phyloP scores from a whole-genome alignment of 2,113 vertebrate genomes.

The Cnemophilus loriae region DNA sequence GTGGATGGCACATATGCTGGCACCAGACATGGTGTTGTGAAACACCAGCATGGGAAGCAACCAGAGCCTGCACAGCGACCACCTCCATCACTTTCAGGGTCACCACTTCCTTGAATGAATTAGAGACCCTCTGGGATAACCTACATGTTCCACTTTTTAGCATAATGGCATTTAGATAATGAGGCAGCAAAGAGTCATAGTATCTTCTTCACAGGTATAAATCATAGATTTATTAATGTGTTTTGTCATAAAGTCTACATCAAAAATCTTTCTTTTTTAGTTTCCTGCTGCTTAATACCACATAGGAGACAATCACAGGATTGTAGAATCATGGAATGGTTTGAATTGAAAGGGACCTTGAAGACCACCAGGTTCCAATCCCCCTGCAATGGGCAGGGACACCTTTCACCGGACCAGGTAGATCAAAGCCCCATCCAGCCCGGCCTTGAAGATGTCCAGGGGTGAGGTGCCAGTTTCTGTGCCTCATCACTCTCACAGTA shows the following conservation, averaged over 20 bases:
- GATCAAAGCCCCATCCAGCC: neutral
- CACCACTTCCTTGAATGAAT: neutral
- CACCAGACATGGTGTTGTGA: accelerated
- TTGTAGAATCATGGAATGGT: accelerated
- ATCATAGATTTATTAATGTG: neutral
- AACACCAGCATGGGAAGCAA: too few species aligned
- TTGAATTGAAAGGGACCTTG: neutral
- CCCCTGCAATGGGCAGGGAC: neutral
- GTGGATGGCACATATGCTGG: accelerated
- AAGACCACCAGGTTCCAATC: neutral
- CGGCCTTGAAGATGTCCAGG: neutral
- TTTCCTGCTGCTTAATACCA: neutral
- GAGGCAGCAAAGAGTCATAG: neutral
- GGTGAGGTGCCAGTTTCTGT: accelerated
- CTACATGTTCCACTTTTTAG: neutral
- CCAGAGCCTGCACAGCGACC: accelerated
- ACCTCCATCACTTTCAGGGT: neutral
- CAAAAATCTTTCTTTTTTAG: neutral
- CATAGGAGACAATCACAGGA: neutral
- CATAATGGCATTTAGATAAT: neutral
- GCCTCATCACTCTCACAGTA: neutral
- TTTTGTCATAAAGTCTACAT: neutral
- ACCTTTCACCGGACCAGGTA: neutral
- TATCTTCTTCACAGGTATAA: neutral
- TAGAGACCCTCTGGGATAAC: neutral